Evolutionary conservation across 1,140 invertebrate species (phyloP), one percentile per base, ranked within the genome.

Genomic region (Cardiocondyla obscurior): DNA sequence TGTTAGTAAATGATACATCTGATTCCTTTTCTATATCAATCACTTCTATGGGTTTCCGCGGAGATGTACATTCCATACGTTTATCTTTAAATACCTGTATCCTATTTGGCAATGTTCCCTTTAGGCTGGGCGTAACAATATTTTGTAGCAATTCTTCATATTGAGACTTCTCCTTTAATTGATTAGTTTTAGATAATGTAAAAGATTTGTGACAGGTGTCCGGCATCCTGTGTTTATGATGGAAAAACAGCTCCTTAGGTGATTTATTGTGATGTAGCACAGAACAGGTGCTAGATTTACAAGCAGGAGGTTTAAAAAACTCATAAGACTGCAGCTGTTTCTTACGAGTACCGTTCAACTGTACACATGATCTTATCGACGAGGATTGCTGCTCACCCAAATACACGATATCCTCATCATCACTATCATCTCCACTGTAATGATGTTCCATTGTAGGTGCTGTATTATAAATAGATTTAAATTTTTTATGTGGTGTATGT

Each of bases 141-240:
- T 90, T 91, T 36, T 92, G 86, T 5, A 94, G 30, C 79, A 94
- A 51, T 28, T 92, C 85, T 19, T 88, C 73, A 36, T 94, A 94
- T n/a, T 93, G 87, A 62, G 85, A 81, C 65, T 88, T 93, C 46
- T 94, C 91, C 10, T 77, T 81, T n/a, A 93, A 81, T 6, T 74
- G 74, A 64, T 87, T 70, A 1, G 91, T 88, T 36, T 84, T 90
- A 5, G 53, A 77, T 22, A 93, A 76, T 0, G 91, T 92, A 4
- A 64, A 64, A 46, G 77, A 72, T 58, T 67, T 81, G 14, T 67
- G 42, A 25, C 69, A 57, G 3, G 36, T 3, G 14, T 67, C 67
- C 36, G 57, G 57, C 14, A 49, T 16, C 33, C 28, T 74, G 60
- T 83, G 12, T 19, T 36, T 82, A 44, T 76, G 85, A 39, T 30